phyloP scores from a whole-genome alignment of 2,113 vertebrate genomes.

The Catharus bicknelli region DNA sequence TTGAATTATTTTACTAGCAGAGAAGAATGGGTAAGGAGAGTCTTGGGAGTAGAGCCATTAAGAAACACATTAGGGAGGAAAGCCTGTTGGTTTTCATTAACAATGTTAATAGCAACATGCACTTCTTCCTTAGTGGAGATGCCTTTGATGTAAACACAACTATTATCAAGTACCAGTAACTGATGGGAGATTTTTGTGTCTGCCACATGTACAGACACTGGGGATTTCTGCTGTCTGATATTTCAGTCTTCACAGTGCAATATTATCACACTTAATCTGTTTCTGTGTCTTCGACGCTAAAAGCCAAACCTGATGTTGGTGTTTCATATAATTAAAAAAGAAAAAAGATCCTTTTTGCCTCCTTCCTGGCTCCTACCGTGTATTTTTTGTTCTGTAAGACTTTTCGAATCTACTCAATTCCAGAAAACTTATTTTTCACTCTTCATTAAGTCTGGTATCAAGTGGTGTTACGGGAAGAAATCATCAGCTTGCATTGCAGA shows the following conservation, averaged over 20 bases:
- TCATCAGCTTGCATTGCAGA: background rate
- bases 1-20: background rate
- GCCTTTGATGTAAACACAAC: background rate
- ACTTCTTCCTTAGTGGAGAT: background rate
- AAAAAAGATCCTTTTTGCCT: background rate
- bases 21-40: background rate
- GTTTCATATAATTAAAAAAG: background rate
- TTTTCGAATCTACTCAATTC: background rate
- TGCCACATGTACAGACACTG: background rate
- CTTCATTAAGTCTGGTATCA: background rate
- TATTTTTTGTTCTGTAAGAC: background rate
- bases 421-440: background rate
- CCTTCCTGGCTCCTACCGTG: background rate
- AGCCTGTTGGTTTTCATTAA: background rate
- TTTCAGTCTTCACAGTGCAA: background rate
- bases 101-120: background rate
- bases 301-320: rapidly evolving
- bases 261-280: background rate
- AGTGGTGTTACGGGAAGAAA: background rate
- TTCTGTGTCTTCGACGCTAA: background rate
- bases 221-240: background rate
- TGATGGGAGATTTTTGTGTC: background rate
- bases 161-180: background rate
- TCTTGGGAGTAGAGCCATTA: background rate
- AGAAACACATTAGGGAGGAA: background rate